Base-by-base conservation (phyloP, 2,888 invertebrate genomes). In the Cosmopolites sordidus region DNA sequence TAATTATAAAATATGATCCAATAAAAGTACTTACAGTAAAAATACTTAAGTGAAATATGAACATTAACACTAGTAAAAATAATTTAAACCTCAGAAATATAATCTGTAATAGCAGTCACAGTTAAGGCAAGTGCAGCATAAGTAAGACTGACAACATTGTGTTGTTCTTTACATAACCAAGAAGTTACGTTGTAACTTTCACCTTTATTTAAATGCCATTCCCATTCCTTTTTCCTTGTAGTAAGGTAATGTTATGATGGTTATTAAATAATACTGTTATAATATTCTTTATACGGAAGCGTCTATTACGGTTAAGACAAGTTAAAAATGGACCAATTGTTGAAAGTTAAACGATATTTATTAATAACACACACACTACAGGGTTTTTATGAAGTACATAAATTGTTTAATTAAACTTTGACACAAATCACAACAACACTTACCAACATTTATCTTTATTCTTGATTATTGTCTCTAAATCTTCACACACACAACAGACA, bases 121-220 rank as follows among this genome's bases (percentile, higher is more conserved):
- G 4, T 22, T 22, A 22, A 22, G 22, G 22, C 22, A 8, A 22
- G 22, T 5, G 22, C 3, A 22, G 22, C 22, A 22, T 22, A 22
- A 22, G 22, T 12, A 5, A 43, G 30, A 22, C n/a, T 22, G 56
- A 48, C 56, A 56, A 56, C 56, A 27, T 4, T 30, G 51, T 39
- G 38, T 54, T 50, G 27, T 22, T 63, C 65, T 73, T 73, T 73
- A 73, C 73, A 72, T 73, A 73, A 73, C 63, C 63, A 66, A 71
- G 69, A 70, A 69, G 69, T 72, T 69, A 73, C 68, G 61, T 62
- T 58, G 43, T 54, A 59, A 71, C 72, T 73, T 73, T 73, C 73
- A 71, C 73, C 69, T 72, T 69, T 65, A 64, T 59, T 61, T 60
- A 63, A 60, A 64, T 58, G 60, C 61, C 64, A 67, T 67, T 67